phyloP scores from a whole-genome alignment of 1,140 invertebrate species.

The Eciton burchellii region DNA sequence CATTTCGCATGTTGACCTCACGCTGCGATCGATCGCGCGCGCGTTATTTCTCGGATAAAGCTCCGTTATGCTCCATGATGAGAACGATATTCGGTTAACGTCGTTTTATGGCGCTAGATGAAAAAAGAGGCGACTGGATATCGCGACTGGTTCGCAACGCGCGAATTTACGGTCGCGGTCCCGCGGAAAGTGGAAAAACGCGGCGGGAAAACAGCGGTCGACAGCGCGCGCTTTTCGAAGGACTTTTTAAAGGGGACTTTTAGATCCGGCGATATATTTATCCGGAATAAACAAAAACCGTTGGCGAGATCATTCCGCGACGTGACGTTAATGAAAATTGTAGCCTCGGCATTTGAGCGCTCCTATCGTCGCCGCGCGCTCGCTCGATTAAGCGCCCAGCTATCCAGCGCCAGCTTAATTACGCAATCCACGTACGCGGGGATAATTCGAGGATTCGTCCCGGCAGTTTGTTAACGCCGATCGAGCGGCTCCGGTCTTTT shows the following conservation, averaged over 20 bases:
- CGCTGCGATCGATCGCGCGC: background rate
- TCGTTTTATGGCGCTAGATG: slow-evolving; percentile 30
- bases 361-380: slow-evolving; percentile 55
- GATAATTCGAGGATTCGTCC: slow-evolving; percentile 65
- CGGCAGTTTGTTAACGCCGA: slow-evolving; percentile 62
- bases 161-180: slow-evolving; percentile 13
- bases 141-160: slow-evolving; percentile 48
- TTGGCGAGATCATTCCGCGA: slow-evolving; percentile 64
- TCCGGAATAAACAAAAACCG: slow-evolving; percentile 60
- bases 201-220: slow-evolving; percentile 28
- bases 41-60: slow-evolving; percentile 39
- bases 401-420: slow-evolving; percentile 68
- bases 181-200: slow-evolving; percentile 44
- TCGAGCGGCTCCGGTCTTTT: slow-evolving; percentile 57
- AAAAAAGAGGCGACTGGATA: slow-evolving; percentile 33
- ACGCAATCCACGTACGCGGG: slow-evolving; percentile 59
- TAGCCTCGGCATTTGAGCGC: slow-evolving; percentile 19
- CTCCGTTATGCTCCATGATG: slow-evolving; percentile 37
- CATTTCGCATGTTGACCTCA: slow-evolving; percentile 1
- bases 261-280: slow-evolving; percentile 59
- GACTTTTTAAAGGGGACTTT: slow-evolving; percentile 40
- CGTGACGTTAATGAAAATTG: slow-evolving; percentile 68
- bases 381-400: slow-evolving; percentile 71
- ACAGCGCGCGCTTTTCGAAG: slow-evolving; percentile 2
- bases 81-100: slow-evolving; percentile 55